A percentile compares a stretch with the other conserved stretches of the same genome.
Evolutionary conservation across 2,113 vertebrate genomes (phyloP).

Genomic region (Hippocampus zosterae): DNA sequence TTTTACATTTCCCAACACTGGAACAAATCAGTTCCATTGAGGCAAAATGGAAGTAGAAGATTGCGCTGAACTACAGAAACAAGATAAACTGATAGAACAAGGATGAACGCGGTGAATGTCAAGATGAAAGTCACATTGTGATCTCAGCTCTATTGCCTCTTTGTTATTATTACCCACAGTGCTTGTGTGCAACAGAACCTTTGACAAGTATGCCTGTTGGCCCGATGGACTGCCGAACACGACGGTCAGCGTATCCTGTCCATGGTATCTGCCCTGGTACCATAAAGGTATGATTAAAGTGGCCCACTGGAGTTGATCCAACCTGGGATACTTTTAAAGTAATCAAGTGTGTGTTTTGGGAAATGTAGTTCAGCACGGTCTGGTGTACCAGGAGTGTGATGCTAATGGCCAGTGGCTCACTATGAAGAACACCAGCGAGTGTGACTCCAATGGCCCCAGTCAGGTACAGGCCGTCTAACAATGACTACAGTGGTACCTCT

Average conservation of each 20-base stretch:
- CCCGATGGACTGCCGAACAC: slow-evolving; percentile 87
- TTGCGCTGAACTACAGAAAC: neutral
- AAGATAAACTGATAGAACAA: neutral
- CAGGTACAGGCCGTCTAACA: slow-evolving; percentile 46
- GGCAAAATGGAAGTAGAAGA: neutral
- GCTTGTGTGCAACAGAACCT: slow-evolving; percentile 86
- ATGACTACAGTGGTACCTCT: neutral
- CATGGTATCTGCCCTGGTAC: slow-evolving; percentile 91
- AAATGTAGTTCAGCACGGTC: slow-evolving; percentile 78
- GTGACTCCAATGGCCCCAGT: slow-evolving; percentile 63
- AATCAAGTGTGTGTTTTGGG: slow-evolving; percentile 10
- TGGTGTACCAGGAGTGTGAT: slow-evolving; percentile 84
- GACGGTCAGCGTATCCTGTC: slow-evolving; percentile 84
- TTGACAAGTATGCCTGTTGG: slow-evolving; percentile 88
- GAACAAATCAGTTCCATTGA: neutral
- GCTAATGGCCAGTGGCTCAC: slow-evolving; percentile 81
- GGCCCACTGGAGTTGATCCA: neutral
- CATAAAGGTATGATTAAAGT: slow-evolving; percentile 69
- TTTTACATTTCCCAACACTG: neutral
- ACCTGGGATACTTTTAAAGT: neutral
- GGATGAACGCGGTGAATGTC: slow-evolving; percentile 24
- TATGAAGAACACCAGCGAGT: slow-evolving; percentile 77
- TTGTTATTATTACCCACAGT: slow-evolving; percentile 59
- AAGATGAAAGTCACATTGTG: slow-evolving; percentile 35
- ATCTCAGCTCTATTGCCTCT: neutral